A percentile compares a stretch with the other conserved stretches of the same genome.
phyloP scores from a whole-genome alignment of 2,113 vertebrate genomes.

The Equus przewalskii region DNA sequence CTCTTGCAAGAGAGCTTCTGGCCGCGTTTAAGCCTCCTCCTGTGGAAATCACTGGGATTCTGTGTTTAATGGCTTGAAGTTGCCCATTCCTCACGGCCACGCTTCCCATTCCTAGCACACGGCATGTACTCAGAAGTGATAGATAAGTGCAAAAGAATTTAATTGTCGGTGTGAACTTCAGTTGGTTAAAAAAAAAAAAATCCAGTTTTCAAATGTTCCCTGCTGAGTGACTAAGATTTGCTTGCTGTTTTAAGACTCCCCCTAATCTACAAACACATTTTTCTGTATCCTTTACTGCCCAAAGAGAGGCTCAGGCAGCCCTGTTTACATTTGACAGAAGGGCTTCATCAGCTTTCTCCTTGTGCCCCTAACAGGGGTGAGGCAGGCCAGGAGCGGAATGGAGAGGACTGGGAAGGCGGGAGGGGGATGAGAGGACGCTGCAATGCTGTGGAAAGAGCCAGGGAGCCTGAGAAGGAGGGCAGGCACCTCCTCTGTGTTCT shows the following conservation, averaged over 20 bases:
- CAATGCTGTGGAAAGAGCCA: not conserved
- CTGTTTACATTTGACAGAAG: constrained; percentile 65
- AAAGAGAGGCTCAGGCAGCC: constrained; percentile 7
- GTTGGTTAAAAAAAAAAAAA: not conserved
- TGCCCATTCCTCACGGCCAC: not conserved
- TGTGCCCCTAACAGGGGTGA: not conserved
- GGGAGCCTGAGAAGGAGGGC: not conserved
- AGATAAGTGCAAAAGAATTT: not conserved
- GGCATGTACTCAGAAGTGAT: not conserved
- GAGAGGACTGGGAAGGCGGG: not conserved
- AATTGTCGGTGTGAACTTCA: not conserved
- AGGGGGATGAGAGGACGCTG: not conserved
- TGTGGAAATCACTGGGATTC: not conserved
- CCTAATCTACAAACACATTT: constrained; percentile 57
- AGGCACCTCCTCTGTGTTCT: not conserved
- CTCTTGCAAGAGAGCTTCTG: not conserved
- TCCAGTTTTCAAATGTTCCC: constrained; percentile 15
- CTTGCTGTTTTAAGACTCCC: constrained; percentile 50
- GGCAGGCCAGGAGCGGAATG: not conserved
- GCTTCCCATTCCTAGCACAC: not conserved
- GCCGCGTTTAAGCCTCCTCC: not conserved
- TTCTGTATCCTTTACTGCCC: constrained; percentile 54
- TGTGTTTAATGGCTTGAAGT: not conserved
- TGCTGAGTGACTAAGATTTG: constrained; percentile 14
- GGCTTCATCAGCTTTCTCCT: constrained; percentile 58